Conservation (phyloP, 2,113 vertebrate genomes). For the Leptobrachium ailaonicum region DNA sequence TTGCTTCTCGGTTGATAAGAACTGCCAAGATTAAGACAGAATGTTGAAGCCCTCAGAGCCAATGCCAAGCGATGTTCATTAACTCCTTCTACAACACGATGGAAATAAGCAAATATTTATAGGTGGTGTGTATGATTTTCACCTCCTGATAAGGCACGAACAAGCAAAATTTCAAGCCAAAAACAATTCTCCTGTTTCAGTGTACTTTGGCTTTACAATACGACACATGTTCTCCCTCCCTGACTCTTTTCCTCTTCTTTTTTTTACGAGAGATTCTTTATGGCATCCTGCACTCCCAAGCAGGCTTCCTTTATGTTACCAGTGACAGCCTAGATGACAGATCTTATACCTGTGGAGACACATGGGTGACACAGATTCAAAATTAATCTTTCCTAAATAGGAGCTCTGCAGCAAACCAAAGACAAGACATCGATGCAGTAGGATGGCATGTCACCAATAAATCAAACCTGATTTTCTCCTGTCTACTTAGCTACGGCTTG, state of each 20-base stretch:
- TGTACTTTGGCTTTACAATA: slow-evolving; percentile 46
- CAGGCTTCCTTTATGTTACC: slow-evolving; percentile 40
- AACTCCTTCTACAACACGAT: slow-evolving; percentile 32
- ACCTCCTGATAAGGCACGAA: slow-evolving; percentile 21
- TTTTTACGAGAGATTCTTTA: slow-evolving; percentile 52
- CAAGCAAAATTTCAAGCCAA: slow-evolving; percentile 35
- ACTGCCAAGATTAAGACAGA: slow-evolving; percentile 52
- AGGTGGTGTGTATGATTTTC: slow-evolving; percentile 29
- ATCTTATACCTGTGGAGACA: slow-evolving; percentile 25
- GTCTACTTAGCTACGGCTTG: slow-evolving; percentile 44
- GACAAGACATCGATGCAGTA: slow-evolving; percentile 26
- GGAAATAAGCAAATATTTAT: slow-evolving; percentile 30
- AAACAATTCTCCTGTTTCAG: slow-evolving; percentile 45
- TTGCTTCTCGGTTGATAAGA: slow-evolving; percentile 57
- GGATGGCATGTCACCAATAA: slow-evolving; percentile 43
- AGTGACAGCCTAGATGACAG: not conserved
- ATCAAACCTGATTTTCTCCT: slow-evolving; percentile 50
- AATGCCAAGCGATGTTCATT: slow-evolving; percentile 22
- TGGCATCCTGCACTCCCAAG: slow-evolving; percentile 40
- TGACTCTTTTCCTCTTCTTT: slow-evolving; percentile 41
- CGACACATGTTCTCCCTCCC: slow-evolving; percentile 52
- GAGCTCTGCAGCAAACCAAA: slow-evolving; percentile 39
- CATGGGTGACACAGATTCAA: not conserved
- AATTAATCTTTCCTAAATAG: slow-evolving; percentile 25
- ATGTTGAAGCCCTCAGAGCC: slow-evolving; percentile 48